Base-by-base conservation (phyloP, 2,888 invertebrate species). In the Carabus problematicus region DNA sequence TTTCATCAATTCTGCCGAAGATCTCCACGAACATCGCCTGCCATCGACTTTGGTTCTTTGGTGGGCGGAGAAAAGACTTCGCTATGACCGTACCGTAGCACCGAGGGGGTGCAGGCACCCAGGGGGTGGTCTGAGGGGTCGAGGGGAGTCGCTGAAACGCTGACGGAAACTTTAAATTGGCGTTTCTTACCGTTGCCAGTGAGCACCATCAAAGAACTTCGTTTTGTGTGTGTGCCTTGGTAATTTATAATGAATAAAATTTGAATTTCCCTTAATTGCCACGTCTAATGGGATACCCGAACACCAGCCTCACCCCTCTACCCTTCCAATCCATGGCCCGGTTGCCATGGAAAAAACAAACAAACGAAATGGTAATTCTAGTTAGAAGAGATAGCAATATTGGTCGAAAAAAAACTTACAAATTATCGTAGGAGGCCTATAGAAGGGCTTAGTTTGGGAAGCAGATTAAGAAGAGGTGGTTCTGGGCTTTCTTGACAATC, bases 171-270 rank as follows among this genome's bases (percentile, higher is more conserved):
- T 81, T 81, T 81, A 81, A 81, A 81, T 81, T 81, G 80, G 80
- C 80, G 78, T 80, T 81, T 81, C 80, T 81, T 80, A 80, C 67
- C 45, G 71, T 69, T 67, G 68, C 70, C 64, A 55, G 68, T 62
- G 67, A 61, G 39, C 52, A 12, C 56, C 63, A 49, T 58, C 70
- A 58, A 19, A 70, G 64, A 70, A 64, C 60, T 69, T 58, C 59
- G 64, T 70, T 70, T 70, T 64, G 64, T 56, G 52, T 64, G 64
- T 56, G 52, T 80, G 78, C 79, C 78, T 79, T 79, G 79, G 81
- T 80, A 82, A 82, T 82, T 81, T 82, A 81, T 82, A 81, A 82
- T 82, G 81, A 81, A 82, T 81, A 82, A 82, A 82, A 82, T 81
- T 81, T 81, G 80, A 81, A 82, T 81, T 81, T 80, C 78, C 80